Conservation (phyloP, 2,113 vertebrate genomes). For the Corynorhinus townsendii region DNA sequence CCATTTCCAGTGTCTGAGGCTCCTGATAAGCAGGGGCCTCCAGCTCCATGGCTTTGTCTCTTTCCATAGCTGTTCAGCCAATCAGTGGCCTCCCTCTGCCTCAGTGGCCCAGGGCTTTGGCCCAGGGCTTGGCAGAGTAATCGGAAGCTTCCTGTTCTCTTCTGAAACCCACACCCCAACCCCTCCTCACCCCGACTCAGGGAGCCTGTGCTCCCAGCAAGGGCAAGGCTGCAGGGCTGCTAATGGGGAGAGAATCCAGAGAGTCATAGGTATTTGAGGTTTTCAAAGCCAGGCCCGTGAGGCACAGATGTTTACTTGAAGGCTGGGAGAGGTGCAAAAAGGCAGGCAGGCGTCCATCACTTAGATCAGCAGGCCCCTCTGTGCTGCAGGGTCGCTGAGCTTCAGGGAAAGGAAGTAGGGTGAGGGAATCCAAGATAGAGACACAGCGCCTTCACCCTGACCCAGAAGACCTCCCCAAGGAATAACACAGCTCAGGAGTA, state of each 20-base stretch:
- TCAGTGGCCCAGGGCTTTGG: neutral
- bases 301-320: neutral
- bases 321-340: neutral
- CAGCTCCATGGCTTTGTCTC: neutral
- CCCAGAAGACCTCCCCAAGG: neutral
- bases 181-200: too few species aligned
- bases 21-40: neutral
- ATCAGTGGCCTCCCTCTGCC: neutral
- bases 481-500: neutral
- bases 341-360: neutral
- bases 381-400: neutral
- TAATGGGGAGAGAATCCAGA: neutral
- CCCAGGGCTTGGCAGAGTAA: too few species aligned
- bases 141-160: neutral
- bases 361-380: neutral
- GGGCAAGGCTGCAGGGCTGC: too few species aligned
- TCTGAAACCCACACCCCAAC: too few species aligned
- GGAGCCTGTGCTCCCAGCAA: neutral
- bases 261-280: neutral
- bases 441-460: neutral
- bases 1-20: neutral
- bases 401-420: neutral
- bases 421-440: neutral
- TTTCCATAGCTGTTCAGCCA: neutral
- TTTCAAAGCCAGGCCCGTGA: neutral